Conservation (phyloP, 2,113 vertebrate species). For the Morone saxatilis region DNA sequence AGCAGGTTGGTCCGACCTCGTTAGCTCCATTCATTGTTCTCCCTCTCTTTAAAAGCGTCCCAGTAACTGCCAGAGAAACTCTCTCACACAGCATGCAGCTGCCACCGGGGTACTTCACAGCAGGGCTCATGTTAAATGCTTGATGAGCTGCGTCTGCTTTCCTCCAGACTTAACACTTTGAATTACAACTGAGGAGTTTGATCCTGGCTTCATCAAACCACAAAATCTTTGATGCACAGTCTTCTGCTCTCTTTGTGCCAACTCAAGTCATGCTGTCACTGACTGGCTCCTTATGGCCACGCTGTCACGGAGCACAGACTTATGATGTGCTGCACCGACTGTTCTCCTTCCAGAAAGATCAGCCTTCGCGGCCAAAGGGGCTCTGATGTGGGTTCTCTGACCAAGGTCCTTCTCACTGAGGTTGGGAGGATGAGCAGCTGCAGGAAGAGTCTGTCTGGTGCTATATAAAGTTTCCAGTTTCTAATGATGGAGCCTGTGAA, state of each 20-base stretch:
- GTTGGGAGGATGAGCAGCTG: slow-evolving; percentile 3
- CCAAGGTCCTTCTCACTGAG: background rate
- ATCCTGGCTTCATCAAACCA: slow-evolving; percentile 26
- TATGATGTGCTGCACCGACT: background rate
- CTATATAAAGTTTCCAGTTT: background rate
- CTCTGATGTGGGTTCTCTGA: background rate
- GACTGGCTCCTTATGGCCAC: slow-evolving; percentile 14
- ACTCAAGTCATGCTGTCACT: background rate
- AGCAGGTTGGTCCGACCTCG: slow-evolving; percentile 6
- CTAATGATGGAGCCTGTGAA: background rate
- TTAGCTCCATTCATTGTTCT: slow-evolving; percentile 9
- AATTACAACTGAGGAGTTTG: slow-evolving; percentile 38
- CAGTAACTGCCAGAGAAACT: slow-evolving; percentile 14
- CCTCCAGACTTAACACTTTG: slow-evolving; percentile 37
- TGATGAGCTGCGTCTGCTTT: slow-evolving; percentile 46
- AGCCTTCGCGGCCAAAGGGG: background rate
- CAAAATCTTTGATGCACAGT: slow-evolving; percentile 31
- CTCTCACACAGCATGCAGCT: slow-evolving; percentile 10
- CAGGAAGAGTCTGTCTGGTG: background rate
- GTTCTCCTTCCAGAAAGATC: background rate
- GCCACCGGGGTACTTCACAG: background rate
- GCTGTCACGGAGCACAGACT: background rate
- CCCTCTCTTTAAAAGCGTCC: slow-evolving; percentile 12
- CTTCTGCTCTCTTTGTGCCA: slow-evolving; percentile 10
- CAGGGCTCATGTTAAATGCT: slow-evolving; percentile 36